phyloP scores from a whole-genome alignment of 2,888 invertebrate genomes.

The Actias luna region DNA sequence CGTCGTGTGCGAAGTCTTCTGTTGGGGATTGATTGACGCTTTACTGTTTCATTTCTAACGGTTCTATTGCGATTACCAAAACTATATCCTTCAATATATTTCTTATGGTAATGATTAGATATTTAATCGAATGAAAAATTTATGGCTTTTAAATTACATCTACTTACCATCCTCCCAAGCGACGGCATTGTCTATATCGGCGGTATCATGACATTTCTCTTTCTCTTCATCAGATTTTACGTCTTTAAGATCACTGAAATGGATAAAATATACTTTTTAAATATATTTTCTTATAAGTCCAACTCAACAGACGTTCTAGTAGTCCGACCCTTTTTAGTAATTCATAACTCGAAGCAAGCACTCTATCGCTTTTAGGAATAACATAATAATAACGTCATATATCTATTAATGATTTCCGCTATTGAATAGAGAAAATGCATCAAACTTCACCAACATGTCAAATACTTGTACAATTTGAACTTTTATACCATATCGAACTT shows the following conservation, averaged over 20 bases:
- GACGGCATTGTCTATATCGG: constrained; percentile 55
- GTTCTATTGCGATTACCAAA: not conserved
- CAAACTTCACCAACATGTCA: too few relatives aligned
- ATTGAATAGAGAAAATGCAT: too few relatives aligned
- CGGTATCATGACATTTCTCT: constrained; percentile 40
- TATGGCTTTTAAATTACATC: constrained; percentile 2
- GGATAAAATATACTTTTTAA: not conserved
- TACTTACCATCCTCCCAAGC: constrained; percentile 77
- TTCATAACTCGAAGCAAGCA: too few relatives aligned
- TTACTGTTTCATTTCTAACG: not conserved
- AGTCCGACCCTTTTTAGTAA: too few relatives aligned
- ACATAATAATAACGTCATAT: too few relatives aligned
- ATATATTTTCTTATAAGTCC: too few relatives aligned
- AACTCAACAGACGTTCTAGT: too few relatives aligned
- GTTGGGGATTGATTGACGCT: constrained; percentile 25
- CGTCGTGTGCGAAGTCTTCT: constrained; percentile 85
- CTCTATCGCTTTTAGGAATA: too few relatives aligned
- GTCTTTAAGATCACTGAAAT: constrained; percentile 68
- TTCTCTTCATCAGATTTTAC: constrained; percentile 54
- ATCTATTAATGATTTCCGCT: too few relatives aligned
- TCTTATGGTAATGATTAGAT: not conserved
- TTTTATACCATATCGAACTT: too few relatives aligned
- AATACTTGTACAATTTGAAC: too few relatives aligned
- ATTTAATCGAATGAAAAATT: not conserved
- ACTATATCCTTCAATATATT: not conserved